Evolutionary conservation across 2,797 vertebrate species (phyloP), one percentile per base, ranked within the genome.

Genomic region (Coracias cyanogaster): DNA sequence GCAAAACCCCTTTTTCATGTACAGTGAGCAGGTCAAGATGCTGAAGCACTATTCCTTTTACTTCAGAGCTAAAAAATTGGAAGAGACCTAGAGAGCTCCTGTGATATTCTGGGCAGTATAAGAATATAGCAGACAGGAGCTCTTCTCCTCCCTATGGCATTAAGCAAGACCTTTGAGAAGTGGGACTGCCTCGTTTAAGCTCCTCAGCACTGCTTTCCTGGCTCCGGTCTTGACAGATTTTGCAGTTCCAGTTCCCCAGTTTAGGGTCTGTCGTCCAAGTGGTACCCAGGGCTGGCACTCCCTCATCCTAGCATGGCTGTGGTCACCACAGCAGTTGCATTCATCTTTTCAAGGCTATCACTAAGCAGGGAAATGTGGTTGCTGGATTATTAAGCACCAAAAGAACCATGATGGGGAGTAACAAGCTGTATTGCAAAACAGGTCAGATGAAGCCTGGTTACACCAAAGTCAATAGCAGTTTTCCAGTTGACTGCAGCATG

Each of bases 241-340:
- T 82, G n/a, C 13, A 8, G 26, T 55, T 65, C 19, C 29, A 12
- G 0, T 60, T 73, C 21, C 15, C 15, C 19, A 29, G 35, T 69
- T 88, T 51, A 69, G 49, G 22, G 13, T 64, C 45, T 61, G 19
- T 31, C 35, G 19, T 73, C 19, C 39, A 57, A 18, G 37, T 39
- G 10, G 24, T 66, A 41, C 16, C 10, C 35, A 64, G n/a, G 9
- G 16, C 28, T 31, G 20, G 48, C 45, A 45, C 6, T 3, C 12
- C 12, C 24, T 54, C 24, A 13, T 28, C 70, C 29, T 67, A 15
- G 10, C 19, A 4, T 2, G 10, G 26, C 61, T 57, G 43, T 20
- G 26, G 26, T 49, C 0, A 0, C 28, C 51, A 33, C 0, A 0
- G 26, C 2, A 11, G 13, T 43, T 82, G 37, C 10, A 13, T 39